Percentiles rank a stretch among this genome's conserved stretches.
phyloP scores from a whole-genome alignment of 2,113 vertebrate genomes.

The Nestor notabilis region DNA sequence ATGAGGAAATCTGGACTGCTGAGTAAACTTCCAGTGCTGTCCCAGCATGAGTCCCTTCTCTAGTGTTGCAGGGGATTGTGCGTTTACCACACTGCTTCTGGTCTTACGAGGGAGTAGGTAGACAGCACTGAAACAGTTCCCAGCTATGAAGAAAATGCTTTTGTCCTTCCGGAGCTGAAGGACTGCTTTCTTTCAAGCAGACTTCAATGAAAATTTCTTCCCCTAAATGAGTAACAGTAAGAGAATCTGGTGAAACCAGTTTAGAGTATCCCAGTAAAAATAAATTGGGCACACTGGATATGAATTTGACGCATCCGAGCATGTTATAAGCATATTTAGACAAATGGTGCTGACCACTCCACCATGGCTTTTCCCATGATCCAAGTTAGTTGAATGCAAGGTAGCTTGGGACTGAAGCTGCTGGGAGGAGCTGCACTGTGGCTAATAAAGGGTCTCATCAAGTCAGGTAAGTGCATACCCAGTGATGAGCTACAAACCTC shows the following conservation, averaged over 20 bases:
- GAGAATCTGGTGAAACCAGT: not conserved
- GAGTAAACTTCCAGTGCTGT: not conserved
- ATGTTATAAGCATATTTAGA: not conserved
- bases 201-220: not conserved
- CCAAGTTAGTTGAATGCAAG: not conserved
- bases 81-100: not conserved
- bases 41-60: not conserved
- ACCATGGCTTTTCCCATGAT: not conserved
- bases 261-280: not conserved
- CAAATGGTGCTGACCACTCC: not conserved
- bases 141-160: not conserved
- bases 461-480: accelerated
- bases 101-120: not conserved
- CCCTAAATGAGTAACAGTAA: not conserved
- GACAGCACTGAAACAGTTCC: not conserved
- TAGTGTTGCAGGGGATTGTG: not conserved
- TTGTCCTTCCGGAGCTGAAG: not conserved
- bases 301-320: not conserved
- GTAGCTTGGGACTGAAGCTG: not conserved
- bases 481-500: not conserved
- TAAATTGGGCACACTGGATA: not conserved
- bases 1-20: not conserved
- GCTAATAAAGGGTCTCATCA: not conserved
- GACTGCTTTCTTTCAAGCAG: not conserved
- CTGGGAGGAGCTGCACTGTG: not conserved